A percentile compares a stretch with the other conserved stretches of the same genome.
phyloP scores from a whole-genome alignment of 1,140 invertebrate species.

The Sesamia nonagrioides region DNA sequence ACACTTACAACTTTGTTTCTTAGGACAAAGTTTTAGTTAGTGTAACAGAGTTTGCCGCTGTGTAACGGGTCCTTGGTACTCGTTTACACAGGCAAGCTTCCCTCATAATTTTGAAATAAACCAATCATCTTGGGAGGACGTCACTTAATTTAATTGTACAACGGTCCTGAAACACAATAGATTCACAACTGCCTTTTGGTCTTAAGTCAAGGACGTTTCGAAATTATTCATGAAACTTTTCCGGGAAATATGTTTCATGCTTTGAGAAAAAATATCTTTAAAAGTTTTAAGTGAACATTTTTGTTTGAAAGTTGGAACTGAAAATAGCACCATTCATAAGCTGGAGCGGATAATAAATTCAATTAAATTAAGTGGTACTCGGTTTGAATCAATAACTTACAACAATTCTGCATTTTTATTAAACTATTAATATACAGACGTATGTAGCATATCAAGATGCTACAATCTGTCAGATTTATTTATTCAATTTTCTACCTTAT shows the following conservation, averaged over 20 bases:
- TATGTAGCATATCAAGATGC: too few relatives aligned
- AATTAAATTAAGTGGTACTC: too few relatives aligned
- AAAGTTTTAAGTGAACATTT: too few relatives aligned
- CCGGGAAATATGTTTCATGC: too few relatives aligned
- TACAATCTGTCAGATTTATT: too few relatives aligned
- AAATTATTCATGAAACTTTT: background rate
- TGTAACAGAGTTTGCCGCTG: conserved; percentile 33
- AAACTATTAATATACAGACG: too few relatives aligned
- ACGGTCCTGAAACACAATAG: conserved; percentile 2
- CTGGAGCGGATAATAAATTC: too few relatives aligned
- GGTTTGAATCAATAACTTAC: too few relatives aligned
- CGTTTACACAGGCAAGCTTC: conserved; percentile 26
- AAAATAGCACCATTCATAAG: background rate
- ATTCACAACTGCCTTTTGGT: conserved; percentile 15
- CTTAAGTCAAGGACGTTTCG: background rate
- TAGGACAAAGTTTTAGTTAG: conserved; percentile 33
- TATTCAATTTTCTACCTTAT: too few relatives aligned
- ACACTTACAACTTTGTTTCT: conserved; percentile 41
- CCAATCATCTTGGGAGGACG: conserved; percentile 34
- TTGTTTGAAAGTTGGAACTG: too few relatives aligned
- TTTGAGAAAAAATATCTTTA: background rate
- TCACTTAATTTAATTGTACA: conserved; percentile 20
- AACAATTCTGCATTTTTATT: too few relatives aligned
- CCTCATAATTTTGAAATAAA: conserved; percentile 43
- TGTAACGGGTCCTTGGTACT: conserved; percentile 28